Conservation (phyloP, 2,113 vertebrate genomes). For the Suncus etruscus region DNA sequence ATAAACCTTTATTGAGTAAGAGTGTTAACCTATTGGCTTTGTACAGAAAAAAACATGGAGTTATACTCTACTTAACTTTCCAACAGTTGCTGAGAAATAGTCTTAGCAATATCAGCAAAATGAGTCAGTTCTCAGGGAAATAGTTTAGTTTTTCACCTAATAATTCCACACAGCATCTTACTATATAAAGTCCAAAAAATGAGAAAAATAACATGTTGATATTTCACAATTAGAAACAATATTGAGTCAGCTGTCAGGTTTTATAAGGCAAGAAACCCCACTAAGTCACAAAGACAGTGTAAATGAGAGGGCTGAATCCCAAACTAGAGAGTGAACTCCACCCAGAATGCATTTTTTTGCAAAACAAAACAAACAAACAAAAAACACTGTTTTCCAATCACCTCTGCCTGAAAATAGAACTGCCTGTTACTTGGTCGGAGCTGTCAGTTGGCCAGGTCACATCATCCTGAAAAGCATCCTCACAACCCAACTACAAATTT, state of each 20-base stretch:
- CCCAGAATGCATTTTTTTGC: neutral
- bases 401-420: neutral
- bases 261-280: neutral
- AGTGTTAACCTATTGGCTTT: neutral
- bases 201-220: constrained; percentile 43
- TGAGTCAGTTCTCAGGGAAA: neutral
- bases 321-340: neutral
- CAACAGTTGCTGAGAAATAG: neutral
- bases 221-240: constrained; percentile 64
- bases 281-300: neutral
- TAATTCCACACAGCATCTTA: constrained; percentile 51
- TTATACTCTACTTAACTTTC: rapidly evolving
- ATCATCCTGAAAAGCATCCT: neutral
- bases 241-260: neutral
- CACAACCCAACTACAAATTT: neutral
- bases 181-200: neutral
- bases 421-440: neutral
- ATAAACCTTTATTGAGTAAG: neutral
- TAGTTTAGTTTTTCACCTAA: neutral
- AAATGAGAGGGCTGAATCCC: neutral
- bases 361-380: neutral
- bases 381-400: neutral
- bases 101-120: rapidly evolving
- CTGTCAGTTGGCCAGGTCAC: neutral
- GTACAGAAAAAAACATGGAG: neutral